These are phyloP conservation scores for Haliclona indistincta DNA, from an alignment of 37 sponge, comb jelly and placozoan genomes.

Conservation along the genomic window DNA sequence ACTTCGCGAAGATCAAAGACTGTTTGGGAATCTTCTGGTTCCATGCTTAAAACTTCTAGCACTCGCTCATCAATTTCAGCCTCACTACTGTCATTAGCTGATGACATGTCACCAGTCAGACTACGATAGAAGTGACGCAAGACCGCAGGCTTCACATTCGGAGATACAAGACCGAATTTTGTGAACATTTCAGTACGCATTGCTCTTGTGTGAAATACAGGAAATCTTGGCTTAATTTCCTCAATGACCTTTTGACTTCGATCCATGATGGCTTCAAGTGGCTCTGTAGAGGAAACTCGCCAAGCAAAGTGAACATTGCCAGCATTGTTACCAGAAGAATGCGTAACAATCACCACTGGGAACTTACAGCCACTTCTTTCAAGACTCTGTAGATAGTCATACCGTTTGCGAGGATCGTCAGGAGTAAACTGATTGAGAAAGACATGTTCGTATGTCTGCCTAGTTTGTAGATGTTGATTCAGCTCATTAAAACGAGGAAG, in stretches of 20 bases:
- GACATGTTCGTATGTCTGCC: background rate
- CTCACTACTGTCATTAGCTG: constrained; percentile 4
- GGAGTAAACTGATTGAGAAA: background rate
- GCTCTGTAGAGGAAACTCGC: constrained; percentile 9
- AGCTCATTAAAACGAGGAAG: background rate
- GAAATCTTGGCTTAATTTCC: constrained; percentile 16
- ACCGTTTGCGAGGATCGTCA: constrained; percentile 3
- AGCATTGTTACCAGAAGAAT: constrained; percentile 15
- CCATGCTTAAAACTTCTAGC: constrained; percentile 11
- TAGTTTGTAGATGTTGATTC: background rate
- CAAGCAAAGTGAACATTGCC: constrained; percentile 9
- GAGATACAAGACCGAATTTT: constrained; percentile 21
- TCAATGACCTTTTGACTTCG: constrained; percentile 13
- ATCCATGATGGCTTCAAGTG: background rate
- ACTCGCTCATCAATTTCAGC: constrained; percentile 29
- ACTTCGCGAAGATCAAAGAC: constrained; percentile 25
- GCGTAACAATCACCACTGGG: background rate
- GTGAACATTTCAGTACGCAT: constrained; percentile 12
- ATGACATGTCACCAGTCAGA: constrained; percentile 19
- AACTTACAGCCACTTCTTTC: background rate
- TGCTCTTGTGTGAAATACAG: constrained; percentile 20
- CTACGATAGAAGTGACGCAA: constrained; percentile 17
- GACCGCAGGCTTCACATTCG: constrained; percentile 12
- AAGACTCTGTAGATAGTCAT: constrained; percentile 3
- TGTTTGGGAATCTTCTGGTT: constrained; percentile 20